phyloP scores from a whole-genome alignment of 2,888 invertebrate species.

The Macaria notata region DNA sequence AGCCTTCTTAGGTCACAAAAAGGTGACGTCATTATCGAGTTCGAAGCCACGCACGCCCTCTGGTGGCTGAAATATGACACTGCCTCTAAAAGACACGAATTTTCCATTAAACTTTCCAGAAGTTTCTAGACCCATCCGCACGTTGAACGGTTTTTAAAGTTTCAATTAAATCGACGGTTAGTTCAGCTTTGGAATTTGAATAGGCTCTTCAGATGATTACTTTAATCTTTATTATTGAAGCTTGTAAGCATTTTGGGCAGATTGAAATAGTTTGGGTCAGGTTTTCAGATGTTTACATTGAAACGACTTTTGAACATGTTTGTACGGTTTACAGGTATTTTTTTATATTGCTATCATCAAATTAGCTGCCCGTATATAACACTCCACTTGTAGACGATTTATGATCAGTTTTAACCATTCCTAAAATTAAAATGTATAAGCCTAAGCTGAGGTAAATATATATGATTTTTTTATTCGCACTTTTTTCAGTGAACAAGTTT shows the following conservation, averaged over 20 bases:
- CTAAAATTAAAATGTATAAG: too few species aligned
- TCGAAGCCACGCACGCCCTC: slow-evolving; percentile 17
- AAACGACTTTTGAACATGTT: too few species aligned
- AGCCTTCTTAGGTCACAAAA: slow-evolving; percentile 27
- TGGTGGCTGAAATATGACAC: slow-evolving; percentile 24
- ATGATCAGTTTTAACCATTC: too few species aligned
- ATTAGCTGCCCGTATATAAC: too few species aligned
- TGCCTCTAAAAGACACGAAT: slow-evolving; percentile 26
- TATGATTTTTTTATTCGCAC: too few species aligned
- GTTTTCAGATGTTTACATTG: too few species aligned
- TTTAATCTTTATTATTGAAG: not conserved
- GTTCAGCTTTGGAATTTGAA: slow-evolving; percentile 8
- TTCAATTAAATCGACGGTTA: slow-evolving; percentile 16
- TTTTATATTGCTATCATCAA: too few species aligned
- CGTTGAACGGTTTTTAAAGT: slow-evolving; percentile 23
- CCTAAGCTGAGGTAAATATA: too few species aligned
- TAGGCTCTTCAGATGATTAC: not conserved
- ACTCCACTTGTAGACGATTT: too few species aligned
- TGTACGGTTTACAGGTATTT: too few species aligned
- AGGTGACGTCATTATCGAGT: slow-evolving; percentile 22
- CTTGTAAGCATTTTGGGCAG: too few species aligned
- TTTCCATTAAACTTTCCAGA: slow-evolving; percentile 34
- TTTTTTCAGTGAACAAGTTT: too few species aligned
- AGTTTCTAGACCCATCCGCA: slow-evolving; percentile 16
- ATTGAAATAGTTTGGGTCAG: not conserved